phyloP scores from a whole-genome alignment of 2,888 invertebrate genomes.

The Drosophila merina region DNA sequence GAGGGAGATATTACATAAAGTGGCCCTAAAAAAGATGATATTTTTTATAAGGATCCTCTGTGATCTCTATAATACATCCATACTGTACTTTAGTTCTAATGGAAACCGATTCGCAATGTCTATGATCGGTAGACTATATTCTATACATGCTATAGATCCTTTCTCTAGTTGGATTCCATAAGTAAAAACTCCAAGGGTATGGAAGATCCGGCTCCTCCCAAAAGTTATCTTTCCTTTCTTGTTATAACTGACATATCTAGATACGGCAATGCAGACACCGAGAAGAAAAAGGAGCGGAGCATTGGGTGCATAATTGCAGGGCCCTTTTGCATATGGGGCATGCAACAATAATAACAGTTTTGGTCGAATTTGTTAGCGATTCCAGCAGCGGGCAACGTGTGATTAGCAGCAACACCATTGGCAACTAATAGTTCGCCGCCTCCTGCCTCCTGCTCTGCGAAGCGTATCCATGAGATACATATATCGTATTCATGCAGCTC shows the following conservation, averaged over 20 bases:
- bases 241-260: conserved; percentile 74
- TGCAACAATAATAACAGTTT: conserved; percentile 55
- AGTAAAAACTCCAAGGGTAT: neutral
- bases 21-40: neutral
- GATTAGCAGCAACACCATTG: conserved; percentile 66
- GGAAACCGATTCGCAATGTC: too few relatives aligned
- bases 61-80: too few relatives aligned
- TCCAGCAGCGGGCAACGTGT: conserved; percentile 43
- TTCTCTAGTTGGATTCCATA: neutral
- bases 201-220: too few relatives aligned
- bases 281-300: neutral
- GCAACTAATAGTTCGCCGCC: conserved; percentile 33
- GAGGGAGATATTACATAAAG: too few relatives aligned
- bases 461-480: conserved; percentile 30
- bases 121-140: too few relatives aligned
- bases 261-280: conserved; percentile 44
- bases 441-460: conserved; percentile 29
- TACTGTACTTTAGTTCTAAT: too few relatives aligned
- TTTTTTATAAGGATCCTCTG: neutral
- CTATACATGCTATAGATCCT: neutral
- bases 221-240: neutral
- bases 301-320: conserved; percentile 58
- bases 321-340: conserved; percentile 55
- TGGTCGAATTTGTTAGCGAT: conserved; percentile 49
- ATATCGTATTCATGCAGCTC: neutral